Conservation (phyloP, 2,113 vertebrate species). For the Peucedramus taeniatus region DNA sequence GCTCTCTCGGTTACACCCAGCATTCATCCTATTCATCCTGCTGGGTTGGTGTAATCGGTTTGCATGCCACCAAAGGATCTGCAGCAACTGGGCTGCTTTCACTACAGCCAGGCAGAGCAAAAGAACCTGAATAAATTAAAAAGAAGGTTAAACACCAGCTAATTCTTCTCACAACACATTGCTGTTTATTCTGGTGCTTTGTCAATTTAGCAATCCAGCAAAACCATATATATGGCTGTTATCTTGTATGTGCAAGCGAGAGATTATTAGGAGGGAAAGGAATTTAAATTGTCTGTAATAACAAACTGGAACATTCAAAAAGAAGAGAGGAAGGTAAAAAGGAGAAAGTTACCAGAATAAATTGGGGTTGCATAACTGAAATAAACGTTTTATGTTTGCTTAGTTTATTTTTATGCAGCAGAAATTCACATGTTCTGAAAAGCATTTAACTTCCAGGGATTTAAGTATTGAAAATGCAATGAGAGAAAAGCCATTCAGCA, state of each 20-base stretch:
- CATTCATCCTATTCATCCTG: background rate
- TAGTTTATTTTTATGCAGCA: background rate
- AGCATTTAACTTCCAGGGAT: background rate
- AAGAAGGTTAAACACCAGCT: background rate
- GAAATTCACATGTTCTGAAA: background rate
- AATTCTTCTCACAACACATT: background rate
- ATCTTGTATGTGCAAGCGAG: background rate
- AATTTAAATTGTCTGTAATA: constrained; percentile 12
- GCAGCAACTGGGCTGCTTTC: background rate
- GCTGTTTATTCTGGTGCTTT: constrained; percentile 27
- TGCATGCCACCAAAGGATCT: background rate
- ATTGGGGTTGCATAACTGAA: background rate
- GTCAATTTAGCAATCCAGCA: constrained; percentile 24
- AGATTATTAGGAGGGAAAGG: constrained; percentile 22
- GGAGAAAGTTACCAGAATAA: background rate
- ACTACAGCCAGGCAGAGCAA: background rate
- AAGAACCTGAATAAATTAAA: constrained; percentile 15
- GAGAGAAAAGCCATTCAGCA: background rate
- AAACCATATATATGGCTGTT: background rate
- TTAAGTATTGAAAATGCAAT: background rate
- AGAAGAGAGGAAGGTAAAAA: background rate
- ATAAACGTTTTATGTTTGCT: background rate
- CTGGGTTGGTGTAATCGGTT: background rate
- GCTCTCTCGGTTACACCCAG: background rate
- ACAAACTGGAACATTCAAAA: background rate